Base-by-base conservation (phyloP, 1,140 invertebrate species). In the Archivesica marissinica region DNA sequence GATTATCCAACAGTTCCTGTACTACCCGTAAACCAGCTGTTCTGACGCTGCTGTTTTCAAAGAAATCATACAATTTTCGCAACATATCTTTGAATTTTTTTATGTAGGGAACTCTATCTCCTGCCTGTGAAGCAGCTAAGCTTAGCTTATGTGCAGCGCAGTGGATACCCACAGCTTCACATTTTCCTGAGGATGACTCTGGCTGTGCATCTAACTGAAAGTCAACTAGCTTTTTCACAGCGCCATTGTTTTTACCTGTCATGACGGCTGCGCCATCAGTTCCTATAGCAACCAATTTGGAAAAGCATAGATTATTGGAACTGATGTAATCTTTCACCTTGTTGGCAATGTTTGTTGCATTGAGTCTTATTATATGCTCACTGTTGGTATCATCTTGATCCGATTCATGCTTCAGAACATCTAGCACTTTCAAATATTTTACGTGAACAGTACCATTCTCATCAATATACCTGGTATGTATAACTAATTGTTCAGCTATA, bases 231-330 rank as follows among this genome's bases (percentile, higher is more conserved):
- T 76, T 28, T 20, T 72, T 78, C 50, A 38, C 77, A 41, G 81
- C 78, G 75, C 82, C 76, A 72, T 25, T 39, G 17, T 52, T 78
- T 9, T 28, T 17, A 13, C 77, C 83, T 2, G 50, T 70, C 54
- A 72, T 85, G 0, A 85, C 77, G 35, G 82, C 41, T 25, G 78
- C 83, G 33, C 81, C 83, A 77, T 80, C 81, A 85, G 68, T 85
- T 28, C 38, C 52, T 15, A 87, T 72, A 25, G 52, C n/a, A 9
- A 87, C 50, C 33, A 87, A 2, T 44, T 76, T 72, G n/a, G n/a
- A n/a, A n/a, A n/a, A n/a, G n/a, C n/a, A n/a, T n/a, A n/a, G n/a
- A n/a, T n/a, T n/a, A n/a, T n/a, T n/a, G n/a, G n/a, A n/a, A n/a
- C n/a, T n/a, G n/a, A n/a, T n/a, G n/a, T n/a, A n/a, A n/a, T n/a